These are phyloP conservation scores for Cryptocephalus primarius DNA, from an alignment of 2,888 invertebrate genomes.

Conservation along the genomic window DNA sequence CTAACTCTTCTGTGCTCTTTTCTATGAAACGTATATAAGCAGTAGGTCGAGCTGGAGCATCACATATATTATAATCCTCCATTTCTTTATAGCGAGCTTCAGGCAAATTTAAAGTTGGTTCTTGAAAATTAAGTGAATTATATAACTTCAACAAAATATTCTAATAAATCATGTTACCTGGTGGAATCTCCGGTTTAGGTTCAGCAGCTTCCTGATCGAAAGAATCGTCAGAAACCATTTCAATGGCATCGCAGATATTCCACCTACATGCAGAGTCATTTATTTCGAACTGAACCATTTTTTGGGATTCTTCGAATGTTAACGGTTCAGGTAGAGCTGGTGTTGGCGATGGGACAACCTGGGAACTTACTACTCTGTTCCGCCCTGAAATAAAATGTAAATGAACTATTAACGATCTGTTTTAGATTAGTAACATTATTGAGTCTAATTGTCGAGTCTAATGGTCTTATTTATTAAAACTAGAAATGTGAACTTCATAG, in stretches of 20 bases:
- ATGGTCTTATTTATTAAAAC: not conserved
- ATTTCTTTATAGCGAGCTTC: slow-evolving; percentile 61
- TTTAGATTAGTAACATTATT: too few species aligned
- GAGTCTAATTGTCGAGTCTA: too few species aligned
- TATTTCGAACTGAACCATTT: slow-evolving; percentile 78
- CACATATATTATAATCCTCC: slow-evolving; percentile 67
- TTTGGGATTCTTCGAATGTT: slow-evolving; percentile 75
- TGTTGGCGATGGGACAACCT: slow-evolving; percentile 23
- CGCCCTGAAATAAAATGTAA: slow-evolving; percentile 8
- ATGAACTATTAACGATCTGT: too few species aligned
- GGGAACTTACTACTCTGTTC: slow-evolving; percentile 22
- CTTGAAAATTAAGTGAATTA: slow-evolving; percentile 11
- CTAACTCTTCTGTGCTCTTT: slow-evolving; percentile 86
- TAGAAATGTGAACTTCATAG: not conserved
- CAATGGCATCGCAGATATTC: slow-evolving; percentile 51
- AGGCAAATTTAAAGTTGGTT: slow-evolving; percentile 48
- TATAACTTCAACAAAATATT: not conserved
- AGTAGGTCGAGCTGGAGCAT: slow-evolving; percentile 75
- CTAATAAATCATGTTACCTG: slow-evolving; percentile 1
- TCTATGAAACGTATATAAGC: slow-evolving; percentile 92
- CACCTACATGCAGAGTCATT: slow-evolving; percentile 48
- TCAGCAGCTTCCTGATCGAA: slow-evolving; percentile 37
- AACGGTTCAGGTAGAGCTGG: slow-evolving; percentile 56
- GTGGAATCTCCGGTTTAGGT: slow-evolving; percentile 37
- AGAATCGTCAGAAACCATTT: slow-evolving; percentile 56